phyloP scores from a whole-genome alignment of 1,140 invertebrate genomes.

The Protaetia brevitarsis region DNA sequence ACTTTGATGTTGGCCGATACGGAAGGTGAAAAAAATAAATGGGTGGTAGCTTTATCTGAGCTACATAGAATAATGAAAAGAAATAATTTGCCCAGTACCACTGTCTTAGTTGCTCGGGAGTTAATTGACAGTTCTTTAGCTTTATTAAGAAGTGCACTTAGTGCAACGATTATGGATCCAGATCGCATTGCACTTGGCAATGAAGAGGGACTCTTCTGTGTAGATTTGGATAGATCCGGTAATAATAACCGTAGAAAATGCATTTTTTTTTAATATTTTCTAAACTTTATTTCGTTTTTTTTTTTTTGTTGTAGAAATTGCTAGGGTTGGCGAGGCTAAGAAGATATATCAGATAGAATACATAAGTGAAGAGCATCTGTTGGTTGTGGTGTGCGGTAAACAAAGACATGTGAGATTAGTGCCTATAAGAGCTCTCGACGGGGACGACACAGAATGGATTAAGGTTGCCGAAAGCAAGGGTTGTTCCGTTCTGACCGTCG shows the following conservation, averaged over 20 bases:
- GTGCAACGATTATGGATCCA: constrained; percentile 83
- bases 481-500: constrained; percentile 58
- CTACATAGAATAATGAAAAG: constrained; percentile 93
- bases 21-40: constrained; percentile 96
- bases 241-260: neutral
- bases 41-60: constrained; percentile 96
- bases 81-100: constrained; percentile 92
- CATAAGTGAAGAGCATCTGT: constrained; percentile 80
- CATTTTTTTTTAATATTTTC: no score
- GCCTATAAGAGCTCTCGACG: constrained; percentile 89
- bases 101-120: constrained; percentile 87
- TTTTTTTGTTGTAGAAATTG: constrained; percentile 63
- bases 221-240: constrained; percentile 92
- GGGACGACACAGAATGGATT: constrained; percentile 94
- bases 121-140: constrained; percentile 83
- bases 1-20: constrained; percentile 94
- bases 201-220: constrained; percentile 92
- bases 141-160: constrained; percentile 80
- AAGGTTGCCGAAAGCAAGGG: constrained; percentile 89
- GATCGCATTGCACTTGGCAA: constrained; percentile 83
- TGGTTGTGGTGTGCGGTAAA: constrained; percentile 87
- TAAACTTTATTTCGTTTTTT: constrained; percentile 28
- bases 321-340: constrained; percentile 81
- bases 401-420: constrained; percentile 90
- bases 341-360: constrained; percentile 86